Conservation (phyloP, 1,140 invertebrate genomes). For the Brachionus rotundiformis region DNA sequence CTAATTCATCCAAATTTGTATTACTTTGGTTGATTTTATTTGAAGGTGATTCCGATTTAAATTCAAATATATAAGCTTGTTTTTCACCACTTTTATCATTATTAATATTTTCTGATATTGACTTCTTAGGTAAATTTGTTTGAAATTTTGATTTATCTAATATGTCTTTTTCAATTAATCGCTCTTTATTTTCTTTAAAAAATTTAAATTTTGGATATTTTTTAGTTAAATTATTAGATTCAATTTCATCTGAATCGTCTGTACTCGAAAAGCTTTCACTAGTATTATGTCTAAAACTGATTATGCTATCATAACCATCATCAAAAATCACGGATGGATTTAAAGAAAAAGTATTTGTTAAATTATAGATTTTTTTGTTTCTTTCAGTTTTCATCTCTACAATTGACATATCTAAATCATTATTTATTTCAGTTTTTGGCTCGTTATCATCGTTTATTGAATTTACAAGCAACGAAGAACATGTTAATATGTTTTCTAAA, state of each 20-base stretch:
- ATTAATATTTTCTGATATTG: not conserved
- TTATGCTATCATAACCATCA: constrained; percentile 19
- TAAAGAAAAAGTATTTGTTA: not conserved
- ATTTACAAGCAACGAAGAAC: not conserved
- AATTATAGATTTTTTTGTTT: not conserved
- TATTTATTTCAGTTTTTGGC: not conserved
- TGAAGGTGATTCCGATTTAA: no score
- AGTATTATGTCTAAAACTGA: not conserved
- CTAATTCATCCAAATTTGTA: no score
- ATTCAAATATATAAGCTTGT: no score
- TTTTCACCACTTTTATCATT: no score
- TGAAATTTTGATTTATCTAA: no score
- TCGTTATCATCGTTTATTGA: not conserved
- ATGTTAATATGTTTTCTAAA: not conserved
- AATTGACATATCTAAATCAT: not conserved
- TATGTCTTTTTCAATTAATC: no score
- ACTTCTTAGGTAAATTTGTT: not conserved
- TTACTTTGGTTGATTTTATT: no score
- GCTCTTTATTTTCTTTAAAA: not conserved
- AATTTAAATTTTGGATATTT: not conserved
- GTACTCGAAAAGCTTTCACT: constrained; percentile 34
- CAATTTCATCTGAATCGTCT: not conserved
- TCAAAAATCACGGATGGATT: not conserved
- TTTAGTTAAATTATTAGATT: not conserved
- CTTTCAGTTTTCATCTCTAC: not conserved